Evolutionary conservation across 2,888 invertebrate genomes (phyloP).

Genomic region (Polymixis lichenea): DNA sequence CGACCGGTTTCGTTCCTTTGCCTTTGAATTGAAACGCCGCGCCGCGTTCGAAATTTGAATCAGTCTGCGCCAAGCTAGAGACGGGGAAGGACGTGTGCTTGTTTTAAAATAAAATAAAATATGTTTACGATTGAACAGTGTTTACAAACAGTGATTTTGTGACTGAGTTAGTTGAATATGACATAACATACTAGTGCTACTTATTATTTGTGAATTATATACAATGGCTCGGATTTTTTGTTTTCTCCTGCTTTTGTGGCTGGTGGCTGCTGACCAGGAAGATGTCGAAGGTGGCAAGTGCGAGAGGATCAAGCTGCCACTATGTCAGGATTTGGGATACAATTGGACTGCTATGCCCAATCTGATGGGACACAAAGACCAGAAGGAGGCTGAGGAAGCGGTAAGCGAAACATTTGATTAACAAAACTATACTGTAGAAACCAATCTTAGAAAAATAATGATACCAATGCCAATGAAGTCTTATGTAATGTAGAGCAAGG

Average conservation of each 20-base stretch:
- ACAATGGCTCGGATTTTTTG: slow-evolving; percentile 86
- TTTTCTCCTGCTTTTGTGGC: slow-evolving; percentile 79
- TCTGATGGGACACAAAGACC: slow-evolving; percentile 94
- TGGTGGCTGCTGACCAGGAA: slow-evolving; percentile 85
- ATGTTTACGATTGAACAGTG: slow-evolving; percentile 83
- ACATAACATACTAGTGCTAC: slow-evolving; percentile 75
- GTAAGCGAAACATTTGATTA: slow-evolving; percentile 85
- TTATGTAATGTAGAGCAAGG: slow-evolving; percentile 1
- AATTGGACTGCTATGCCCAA: slow-evolving; percentile 97
- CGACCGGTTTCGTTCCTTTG: slow-evolving; percentile 87
- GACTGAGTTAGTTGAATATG: slow-evolving; percentile 81
- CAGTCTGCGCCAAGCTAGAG: slow-evolving; percentile 80
- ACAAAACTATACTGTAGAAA: neutral
- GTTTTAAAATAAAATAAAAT: slow-evolving; percentile 58
- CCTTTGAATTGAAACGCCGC: slow-evolving; percentile 85
- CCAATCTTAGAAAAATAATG: neutral
- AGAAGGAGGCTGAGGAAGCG: slow-evolving; percentile 95
- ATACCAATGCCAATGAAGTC: slow-evolving; percentile 31
- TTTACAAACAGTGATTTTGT: slow-evolving; percentile 79
- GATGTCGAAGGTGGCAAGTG: slow-evolving; percentile 91
- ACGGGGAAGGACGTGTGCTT: slow-evolving; percentile 71
- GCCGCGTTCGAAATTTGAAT: slow-evolving; percentile 79
- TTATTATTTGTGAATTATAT: slow-evolving; percentile 71
- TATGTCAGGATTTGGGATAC: slow-evolving; percentile 96
- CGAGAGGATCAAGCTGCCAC: slow-evolving; percentile 94